These are phyloP conservation scores for Eulacestoma nigropectus DNA, from an alignment of 2,113 vertebrate species.

Conservation along the genomic window DNA sequence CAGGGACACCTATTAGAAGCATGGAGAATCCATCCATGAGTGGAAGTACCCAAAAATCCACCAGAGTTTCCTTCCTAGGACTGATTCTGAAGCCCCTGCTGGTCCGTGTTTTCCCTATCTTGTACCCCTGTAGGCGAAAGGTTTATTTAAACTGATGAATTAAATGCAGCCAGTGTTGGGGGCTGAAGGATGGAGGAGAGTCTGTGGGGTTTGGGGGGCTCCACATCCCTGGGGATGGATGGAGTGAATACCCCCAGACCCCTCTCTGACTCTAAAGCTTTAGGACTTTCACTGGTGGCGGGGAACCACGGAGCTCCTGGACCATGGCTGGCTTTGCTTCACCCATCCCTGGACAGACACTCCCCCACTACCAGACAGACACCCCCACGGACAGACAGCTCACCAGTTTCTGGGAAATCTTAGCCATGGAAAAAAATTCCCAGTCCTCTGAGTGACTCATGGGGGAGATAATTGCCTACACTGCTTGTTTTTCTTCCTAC, in stretches of 20 bases:
- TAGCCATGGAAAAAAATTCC: conserved; percentile 10
- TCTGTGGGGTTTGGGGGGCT: neutral
- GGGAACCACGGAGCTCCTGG: fast-evolving
- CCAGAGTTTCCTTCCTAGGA: neutral
- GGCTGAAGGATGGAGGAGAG: neutral
- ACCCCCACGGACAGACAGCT: neutral
- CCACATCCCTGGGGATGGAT: neutral
- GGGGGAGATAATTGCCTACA: neutral
- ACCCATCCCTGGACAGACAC: neutral
- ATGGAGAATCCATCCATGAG: neutral
- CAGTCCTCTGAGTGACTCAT: conserved; percentile 19
- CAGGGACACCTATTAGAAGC: neutral
- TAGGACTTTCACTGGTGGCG: fast-evolving
- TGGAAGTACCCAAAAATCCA: neutral
- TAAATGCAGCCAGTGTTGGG: fast-evolving
- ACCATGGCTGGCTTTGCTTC: neutral
- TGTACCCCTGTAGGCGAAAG: neutral
- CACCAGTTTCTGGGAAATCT: conserved; percentile 17
- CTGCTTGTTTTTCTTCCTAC: neutral
- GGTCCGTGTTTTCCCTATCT: neutral
- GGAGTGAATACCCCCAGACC: neutral
- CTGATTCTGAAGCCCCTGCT: neutral
- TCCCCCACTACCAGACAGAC: neutral
- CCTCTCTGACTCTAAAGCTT: neutral
- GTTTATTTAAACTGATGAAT: neutral